Evolutionary conservation across 2,888 invertebrate species (phyloP).

Genomic region (Agrilus cyanescens): DNA sequence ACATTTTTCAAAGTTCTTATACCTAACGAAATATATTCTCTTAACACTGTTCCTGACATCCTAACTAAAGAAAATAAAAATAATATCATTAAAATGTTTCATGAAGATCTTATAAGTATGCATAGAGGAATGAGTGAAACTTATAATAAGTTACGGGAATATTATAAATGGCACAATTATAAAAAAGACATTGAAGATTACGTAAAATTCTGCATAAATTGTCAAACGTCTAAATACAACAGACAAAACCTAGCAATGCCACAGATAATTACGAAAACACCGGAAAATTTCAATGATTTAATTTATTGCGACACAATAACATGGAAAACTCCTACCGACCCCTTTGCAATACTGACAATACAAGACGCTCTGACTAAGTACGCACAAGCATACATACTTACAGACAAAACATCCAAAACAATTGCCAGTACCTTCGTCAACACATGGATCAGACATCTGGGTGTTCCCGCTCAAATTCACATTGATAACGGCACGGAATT

Average conservation of each 20-base stretch:
- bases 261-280: conserved; percentile 24
- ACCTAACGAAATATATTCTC: too few species aligned
- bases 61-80: too few species aligned
- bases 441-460: conserved; percentile 5
- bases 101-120: conserved; percentile 1
- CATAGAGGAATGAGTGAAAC: conserved; percentile 8
- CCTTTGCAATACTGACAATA: conserved; percentile 19
- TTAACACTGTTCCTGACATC: too few species aligned
- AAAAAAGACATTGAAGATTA: conserved; percentile 8
- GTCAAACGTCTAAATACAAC: conserved; percentile 18
- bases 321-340: conserved; percentile 18
- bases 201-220: conserved; percentile 12
- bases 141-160: conserved; percentile 8
- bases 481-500: conserved; percentile 15
- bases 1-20: too few species aligned
- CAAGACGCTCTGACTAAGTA: conserved; percentile 25
- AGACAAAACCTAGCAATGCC: conserved; percentile 16
- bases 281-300: conserved; percentile 20
- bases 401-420: conserved; percentile 19
- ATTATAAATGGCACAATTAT: conserved; percentile 9
- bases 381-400: conserved; percentile 19
- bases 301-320: conserved; percentile 22
- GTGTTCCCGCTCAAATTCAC: conserved; percentile 5
- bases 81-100: background rate
- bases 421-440: too few species aligned